Evolutionary conservation across 2,113 vertebrate species (phyloP), one percentile per base, ranked within the genome.

Genomic region (Sialia sialis): DNA sequence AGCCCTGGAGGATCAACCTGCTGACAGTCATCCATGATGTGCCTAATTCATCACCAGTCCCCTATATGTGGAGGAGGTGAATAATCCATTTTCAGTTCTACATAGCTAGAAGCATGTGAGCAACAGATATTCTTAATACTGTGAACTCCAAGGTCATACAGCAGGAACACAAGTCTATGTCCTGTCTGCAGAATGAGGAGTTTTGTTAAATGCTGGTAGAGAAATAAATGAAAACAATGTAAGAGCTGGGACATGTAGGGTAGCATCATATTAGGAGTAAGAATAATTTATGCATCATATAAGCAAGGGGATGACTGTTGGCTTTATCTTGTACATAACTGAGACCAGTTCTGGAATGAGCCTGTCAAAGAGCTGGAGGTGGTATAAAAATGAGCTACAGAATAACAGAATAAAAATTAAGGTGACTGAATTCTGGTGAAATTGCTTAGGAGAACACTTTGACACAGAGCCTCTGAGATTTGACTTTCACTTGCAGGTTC

Each of bases 231-330:
- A 25, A 54, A 72, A 16, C 6, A 21, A 0, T 15, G 1, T 73
- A 36, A 49, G 34, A 67, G 6, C 10, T 84, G 17, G 39, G 13
- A 36, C 21, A 21, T 0, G 0, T 27, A 44, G 36, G 7, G 55
- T 72, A 67, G 21, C 12, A 17, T 76, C 14, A 22, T 0, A 1
- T 41, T 44, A 56, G 27, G 44, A 84, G 36, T 26, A 76, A 34
- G 32, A 91, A 18, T 63, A 60, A 44, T 4, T 72, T 55, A 1
- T 0, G 21, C 11, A 15, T 51, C 2, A 1, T 10, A 18, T 75
- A 36, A 84, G 25, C 29, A 44, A 39, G 44, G 16, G n/a, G 7
- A 14, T 56, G 36, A 17, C 15, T 83, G 1, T 46, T 54, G 22
- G 21, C 56, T 81, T 89, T 78, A 16, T 43, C 34, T 80, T 43